Evolutionary conservation across 2,888 invertebrate genomes (phyloP).

Genomic region (Capitulum mitella): DNA sequence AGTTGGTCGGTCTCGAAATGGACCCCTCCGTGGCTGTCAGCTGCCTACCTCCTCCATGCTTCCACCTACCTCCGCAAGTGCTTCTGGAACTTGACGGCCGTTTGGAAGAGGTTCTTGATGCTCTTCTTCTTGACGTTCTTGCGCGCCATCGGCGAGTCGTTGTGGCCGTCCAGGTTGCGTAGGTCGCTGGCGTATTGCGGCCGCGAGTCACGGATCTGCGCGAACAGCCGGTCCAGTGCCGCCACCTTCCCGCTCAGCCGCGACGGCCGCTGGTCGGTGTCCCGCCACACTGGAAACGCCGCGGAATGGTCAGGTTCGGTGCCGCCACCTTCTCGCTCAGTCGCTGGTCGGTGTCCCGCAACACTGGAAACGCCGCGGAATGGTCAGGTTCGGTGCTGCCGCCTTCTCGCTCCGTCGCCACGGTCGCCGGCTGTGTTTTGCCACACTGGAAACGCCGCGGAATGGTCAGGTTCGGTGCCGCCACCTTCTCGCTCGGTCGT

Average conservation of each 20-base stretch:
- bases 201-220: conserved; percentile 56
- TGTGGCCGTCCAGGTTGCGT: conserved; percentile 41
- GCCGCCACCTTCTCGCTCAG: too few relatives aligned
- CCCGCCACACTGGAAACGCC: conserved; percentile 65
- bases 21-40: too few relatives aligned
- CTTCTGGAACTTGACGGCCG: conserved; percentile 94
- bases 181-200: conserved; percentile 58
- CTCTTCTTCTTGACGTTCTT: conserved; percentile 66
- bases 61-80: conserved; percentile 62
- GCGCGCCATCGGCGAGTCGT: conserved; percentile 58
- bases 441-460: neutral
- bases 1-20: too few relatives aligned
- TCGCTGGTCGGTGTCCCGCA: neutral
- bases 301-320: too few relatives aligned
- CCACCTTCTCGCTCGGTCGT: too few relatives aligned
- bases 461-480: too few relatives aligned
- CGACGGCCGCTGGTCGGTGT: conserved; percentile 62
- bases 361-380: neutral
- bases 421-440: neutral
- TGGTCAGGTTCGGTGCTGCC: too few relatives aligned
- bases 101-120: conserved; percentile 88
- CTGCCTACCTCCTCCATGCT: neutral
- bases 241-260: conserved; percentile 61
- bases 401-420: too few relatives aligned
- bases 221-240: conserved; percentile 65